Conservation (phyloP, 23 tunicate genomes). For the Aplidium turbinatum region DNA sequence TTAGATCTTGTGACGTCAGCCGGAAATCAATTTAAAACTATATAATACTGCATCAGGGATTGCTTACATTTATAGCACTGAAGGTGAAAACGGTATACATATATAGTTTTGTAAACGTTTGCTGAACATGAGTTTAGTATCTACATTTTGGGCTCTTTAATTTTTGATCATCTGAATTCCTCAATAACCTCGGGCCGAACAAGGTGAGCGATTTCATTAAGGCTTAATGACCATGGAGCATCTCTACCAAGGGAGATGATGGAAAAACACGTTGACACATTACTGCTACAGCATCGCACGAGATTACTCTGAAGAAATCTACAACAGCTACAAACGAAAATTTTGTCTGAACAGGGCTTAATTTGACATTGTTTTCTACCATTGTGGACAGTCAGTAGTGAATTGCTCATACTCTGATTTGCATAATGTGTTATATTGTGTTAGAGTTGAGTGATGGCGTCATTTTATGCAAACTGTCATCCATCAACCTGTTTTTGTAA, state of each 20-base stretch:
- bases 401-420: conserved; percentile 3
- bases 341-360: conserved; percentile 5
- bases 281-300: conserved; percentile 5
- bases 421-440: not conserved
- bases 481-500: too few relatives aligned
- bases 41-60: too few relatives aligned
- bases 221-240: conserved; percentile 14
- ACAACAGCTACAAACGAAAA: conserved; percentile 15
- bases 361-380: conserved; percentile 6
- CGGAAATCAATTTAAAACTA: too few relatives aligned
- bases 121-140: too few relatives aligned
- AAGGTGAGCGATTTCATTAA: conserved; percentile 15
- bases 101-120: too few relatives aligned
- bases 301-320: not conserved
- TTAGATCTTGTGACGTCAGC: too few relatives aligned
- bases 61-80: too few relatives aligned
- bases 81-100: too few relatives aligned
- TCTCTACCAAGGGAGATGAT: conserved; percentile 20
- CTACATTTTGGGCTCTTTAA: too few relatives aligned
- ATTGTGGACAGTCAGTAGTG: conserved; percentile 3
- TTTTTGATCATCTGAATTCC: too few relatives aligned
- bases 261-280: conserved; percentile 6
- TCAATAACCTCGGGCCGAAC: conserved; percentile 17
- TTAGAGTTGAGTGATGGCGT: conserved; percentile 1
- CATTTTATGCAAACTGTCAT: too few relatives aligned